Percentiles rank a stretch among this genome's conserved stretches.
phyloP scores from a whole-genome alignment of 2,797 vertebrate species.

The Periophthalmus magnuspinnatus region DNA sequence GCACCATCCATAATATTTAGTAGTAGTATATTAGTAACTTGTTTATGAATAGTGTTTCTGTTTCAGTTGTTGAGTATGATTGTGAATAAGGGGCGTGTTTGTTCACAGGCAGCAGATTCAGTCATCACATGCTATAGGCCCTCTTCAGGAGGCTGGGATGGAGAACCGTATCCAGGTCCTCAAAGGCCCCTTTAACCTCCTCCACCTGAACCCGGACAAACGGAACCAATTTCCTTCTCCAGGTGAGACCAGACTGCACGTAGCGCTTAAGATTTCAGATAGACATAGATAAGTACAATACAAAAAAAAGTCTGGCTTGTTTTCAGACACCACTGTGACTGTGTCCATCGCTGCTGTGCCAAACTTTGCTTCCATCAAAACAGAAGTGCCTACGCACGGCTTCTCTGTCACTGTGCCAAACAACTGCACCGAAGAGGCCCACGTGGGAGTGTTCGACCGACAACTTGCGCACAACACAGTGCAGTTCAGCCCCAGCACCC shows the following conservation, averaged over 20 bases:
- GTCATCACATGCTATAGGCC: conserved; percentile 77
- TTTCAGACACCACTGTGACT: conserved; percentile 88
- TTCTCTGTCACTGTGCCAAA: conserved; percentile 89
- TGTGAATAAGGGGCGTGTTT: neutral
- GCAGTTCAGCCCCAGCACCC: conserved; percentile 86
- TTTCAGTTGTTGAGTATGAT: neutral
- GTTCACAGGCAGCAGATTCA: conserved; percentile 60
- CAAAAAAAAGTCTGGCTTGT: neutral
- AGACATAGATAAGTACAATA: neutral
- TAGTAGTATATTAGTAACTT: neutral
- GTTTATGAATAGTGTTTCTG: neutral
- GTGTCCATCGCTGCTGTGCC: conserved; percentile 91
- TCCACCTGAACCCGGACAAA: conserved; percentile 90
- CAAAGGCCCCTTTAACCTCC: conserved; percentile 92
- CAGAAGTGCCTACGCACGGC: conserved; percentile 84
- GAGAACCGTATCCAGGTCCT: conserved; percentile 92
- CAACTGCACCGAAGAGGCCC: conserved; percentile 82
- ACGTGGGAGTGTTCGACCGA: conserved; percentile 85
- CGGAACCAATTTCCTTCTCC: conserved; percentile 83
- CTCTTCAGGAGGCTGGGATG: conserved; percentile 78
- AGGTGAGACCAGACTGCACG: conserved; percentile 47
- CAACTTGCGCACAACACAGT: conserved; percentile 77
- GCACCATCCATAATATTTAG: neutral
- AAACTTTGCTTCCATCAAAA: conserved; percentile 88
- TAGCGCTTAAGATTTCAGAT: neutral